Evolutionary conservation across 2,888 invertebrate genomes (phyloP).

Genomic region (Microdon myrmicae): DNA sequence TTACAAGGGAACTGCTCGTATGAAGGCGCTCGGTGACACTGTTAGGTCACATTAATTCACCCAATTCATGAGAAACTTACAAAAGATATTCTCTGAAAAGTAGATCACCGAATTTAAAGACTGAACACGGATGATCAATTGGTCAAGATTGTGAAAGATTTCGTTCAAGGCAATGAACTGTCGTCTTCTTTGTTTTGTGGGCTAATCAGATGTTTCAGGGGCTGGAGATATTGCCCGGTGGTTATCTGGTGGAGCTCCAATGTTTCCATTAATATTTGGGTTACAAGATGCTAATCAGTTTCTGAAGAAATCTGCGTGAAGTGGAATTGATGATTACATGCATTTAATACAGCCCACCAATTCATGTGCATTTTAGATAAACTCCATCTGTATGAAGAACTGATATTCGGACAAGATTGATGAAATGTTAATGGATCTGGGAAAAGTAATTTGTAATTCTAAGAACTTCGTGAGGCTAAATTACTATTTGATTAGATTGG

Average conservation of each 20-base stretch:
- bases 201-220: constrained; percentile 26
- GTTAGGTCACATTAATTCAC: constrained; percentile 19
- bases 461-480: too few relatives aligned
- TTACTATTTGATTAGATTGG: too few relatives aligned
- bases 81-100: constrained; percentile 35
- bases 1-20: constrained; percentile 8
- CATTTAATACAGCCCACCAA: too few relatives aligned
- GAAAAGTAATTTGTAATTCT: too few relatives aligned
- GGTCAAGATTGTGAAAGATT: constrained; percentile 34
- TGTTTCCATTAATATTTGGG: constrained; percentile 36
- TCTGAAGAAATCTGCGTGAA: constrained; percentile 27
- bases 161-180: constrained; percentile 15
- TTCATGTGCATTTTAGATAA: constrained; percentile 15
- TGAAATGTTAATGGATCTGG: too few relatives aligned
- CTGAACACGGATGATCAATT: constrained; percentile 25
- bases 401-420: too few relatives aligned
- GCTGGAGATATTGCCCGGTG: too few relatives aligned
- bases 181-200: constrained; percentile 2
- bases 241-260: constrained; percentile 13
- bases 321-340: constrained; percentile 9
- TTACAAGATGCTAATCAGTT: constrained; percentile 41
- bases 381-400: too few relatives aligned
- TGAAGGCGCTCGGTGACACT: constrained; percentile 4
- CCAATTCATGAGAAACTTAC: constrained; percentile 13
- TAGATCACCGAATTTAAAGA: constrained; percentile 44